Conservation (phyloP, 1,140 invertebrate genomes). For the Microplitis demolitor region DNA sequence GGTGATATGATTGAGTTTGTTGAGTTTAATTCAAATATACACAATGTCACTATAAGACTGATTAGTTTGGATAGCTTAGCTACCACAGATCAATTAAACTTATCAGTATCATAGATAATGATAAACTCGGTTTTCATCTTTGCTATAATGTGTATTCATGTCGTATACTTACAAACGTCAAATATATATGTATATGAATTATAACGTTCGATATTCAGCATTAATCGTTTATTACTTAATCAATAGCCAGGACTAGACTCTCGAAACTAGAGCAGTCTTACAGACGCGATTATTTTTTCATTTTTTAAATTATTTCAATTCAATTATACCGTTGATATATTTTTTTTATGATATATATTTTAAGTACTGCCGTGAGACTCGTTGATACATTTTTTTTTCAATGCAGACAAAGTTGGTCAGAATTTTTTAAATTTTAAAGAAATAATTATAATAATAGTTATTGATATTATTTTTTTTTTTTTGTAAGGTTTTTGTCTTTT, state of each 20-base stretch:
- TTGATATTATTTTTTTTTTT: background rate
- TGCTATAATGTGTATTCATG: constrained; percentile 32
- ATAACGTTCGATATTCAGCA: background rate
- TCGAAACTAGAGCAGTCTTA: constrained; percentile 29
- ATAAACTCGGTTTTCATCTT: constrained; percentile 18
- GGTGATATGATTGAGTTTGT: constrained; percentile 48
- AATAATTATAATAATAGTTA: background rate
- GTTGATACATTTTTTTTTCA: no score
- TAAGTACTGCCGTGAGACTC: background rate
- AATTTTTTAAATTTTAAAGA: no score
- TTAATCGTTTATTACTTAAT: background rate
- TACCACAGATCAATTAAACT: background rate
- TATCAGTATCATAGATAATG: background rate
- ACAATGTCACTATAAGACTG: constrained; percentile 19
- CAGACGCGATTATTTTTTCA: background rate
- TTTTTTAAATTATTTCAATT: background rate
- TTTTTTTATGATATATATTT: background rate
- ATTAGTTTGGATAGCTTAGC: background rate
- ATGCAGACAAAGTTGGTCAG: no score
- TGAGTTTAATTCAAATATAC: constrained; percentile 14
- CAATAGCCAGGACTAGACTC: constrained; percentile 15
- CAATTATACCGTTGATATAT: background rate
- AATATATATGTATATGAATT: no score
- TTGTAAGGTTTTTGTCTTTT: constrained; percentile 3
- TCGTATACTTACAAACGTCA: background rate